Evolutionary conservation across 2,797 vertebrate species (phyloP), one percentile per base, ranked within the genome.

Genomic region (Rhinophrynus dorsalis): DNA sequence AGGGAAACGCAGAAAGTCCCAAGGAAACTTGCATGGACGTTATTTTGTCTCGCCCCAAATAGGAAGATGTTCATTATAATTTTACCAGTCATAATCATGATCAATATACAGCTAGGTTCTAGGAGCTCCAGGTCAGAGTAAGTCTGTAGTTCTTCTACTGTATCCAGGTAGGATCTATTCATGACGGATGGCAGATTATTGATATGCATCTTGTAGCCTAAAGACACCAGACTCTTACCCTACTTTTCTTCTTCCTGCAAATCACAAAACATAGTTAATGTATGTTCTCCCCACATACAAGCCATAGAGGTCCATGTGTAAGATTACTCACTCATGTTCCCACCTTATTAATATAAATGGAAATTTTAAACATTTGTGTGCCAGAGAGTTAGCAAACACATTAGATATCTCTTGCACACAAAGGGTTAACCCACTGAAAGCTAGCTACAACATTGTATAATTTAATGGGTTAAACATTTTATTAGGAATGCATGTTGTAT

Each of bases 1-100:
- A 97, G 73, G 1, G 92, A 95, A 63, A 91, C 0, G 6, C 91
- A 88, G 6, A 95, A 95, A 54, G 82, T 84, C 5, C 85, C 88
- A 76, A 94, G 81, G 56, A 96, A 93, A 73, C 81, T 91, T 15
- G 47, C 67, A 45, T 72, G 79, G 68, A 81, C 68, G 0, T 67
- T 75, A 33, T 62, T 80, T 45, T 78, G 83, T 77, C 84, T 88
- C 32, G 89, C 55, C 48, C 87, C 75, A 59, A 95, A 73, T 37
- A 91, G 82, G 13, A 84, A 72, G 69, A 89, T 82, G 79, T 92
- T 86, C 17, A 96, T 77, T 2, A 90, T 47, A 38, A 87, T 86
- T 81, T 96, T 96, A 6, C 82, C 89, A 0, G 88, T 76, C 66
- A 94, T 77, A n/a, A 90, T 61, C 7, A 93, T 67, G 76, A 88